Percentiles rank a stretch among this genome's conserved stretches.
These are phyloP conservation scores for Cyprinella venusta DNA, from an alignment of 2,797 vertebrate species.

Conservation along the genomic window DNA sequence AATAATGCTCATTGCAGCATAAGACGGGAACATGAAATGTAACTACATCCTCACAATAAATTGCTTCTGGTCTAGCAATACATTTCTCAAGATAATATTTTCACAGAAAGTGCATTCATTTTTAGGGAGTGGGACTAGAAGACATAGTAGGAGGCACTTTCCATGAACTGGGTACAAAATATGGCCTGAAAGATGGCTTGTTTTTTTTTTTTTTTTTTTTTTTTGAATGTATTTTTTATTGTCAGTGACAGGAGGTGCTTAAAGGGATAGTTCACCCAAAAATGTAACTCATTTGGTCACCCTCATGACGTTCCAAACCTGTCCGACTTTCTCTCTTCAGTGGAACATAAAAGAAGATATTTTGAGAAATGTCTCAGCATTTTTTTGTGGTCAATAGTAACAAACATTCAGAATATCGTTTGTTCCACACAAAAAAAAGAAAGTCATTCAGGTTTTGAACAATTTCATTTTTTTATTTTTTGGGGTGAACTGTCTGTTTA, in stretches of 20 bases:
- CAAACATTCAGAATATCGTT: neutral
- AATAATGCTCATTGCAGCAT: neutral
- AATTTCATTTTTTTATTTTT: neutral
- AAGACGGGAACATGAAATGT: constrained; percentile 7
- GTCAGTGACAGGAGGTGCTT: neutral
- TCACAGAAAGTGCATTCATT: too few relatives aligned
- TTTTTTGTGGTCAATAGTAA: neutral
- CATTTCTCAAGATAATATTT: neutral
- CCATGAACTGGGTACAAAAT: neutral
- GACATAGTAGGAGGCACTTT: neutral
- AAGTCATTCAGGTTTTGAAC: neutral
- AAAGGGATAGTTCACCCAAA: neutral
- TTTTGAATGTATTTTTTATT: neutral
- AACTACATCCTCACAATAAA: neutral
- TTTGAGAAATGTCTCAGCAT: neutral
- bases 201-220: neutral
- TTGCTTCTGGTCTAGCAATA: neutral
- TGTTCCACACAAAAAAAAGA: neutral
- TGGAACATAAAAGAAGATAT: constrained; percentile 2
- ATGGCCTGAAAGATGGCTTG: neutral
- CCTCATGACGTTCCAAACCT: neutral
- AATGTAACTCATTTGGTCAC: neutral
- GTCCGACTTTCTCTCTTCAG: neutral
- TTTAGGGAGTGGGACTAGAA: neutral
- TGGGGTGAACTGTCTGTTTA: neutral